Percentiles rank a stretch among this genome's conserved stretches.
These are phyloP conservation scores for Drosophila nigricruria DNA, from an alignment of 2,888 invertebrate genomes.

Conservation along the genomic window DNA sequence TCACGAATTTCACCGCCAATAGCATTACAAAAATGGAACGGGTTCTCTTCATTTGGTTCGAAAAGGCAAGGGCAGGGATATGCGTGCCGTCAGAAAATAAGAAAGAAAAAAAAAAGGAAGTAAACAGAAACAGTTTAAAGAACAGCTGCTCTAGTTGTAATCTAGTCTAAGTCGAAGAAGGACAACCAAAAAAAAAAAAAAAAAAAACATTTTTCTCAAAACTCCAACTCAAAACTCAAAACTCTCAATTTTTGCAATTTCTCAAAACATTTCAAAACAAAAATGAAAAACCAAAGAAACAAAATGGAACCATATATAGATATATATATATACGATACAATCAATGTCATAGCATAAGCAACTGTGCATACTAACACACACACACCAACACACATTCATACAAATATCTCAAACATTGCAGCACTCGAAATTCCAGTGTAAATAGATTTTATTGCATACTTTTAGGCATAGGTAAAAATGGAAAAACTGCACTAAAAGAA, in stretches of 20 bases:
- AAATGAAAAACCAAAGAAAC: conserved; percentile 22
- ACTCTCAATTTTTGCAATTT: conserved; percentile 49
- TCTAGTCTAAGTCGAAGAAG: conserved; percentile 46
- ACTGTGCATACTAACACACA: conserved; percentile 58
- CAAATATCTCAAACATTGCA: conserved; percentile 38
- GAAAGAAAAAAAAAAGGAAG: not conserved
- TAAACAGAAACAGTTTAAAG: not conserved
- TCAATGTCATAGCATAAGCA: conserved; percentile 75
- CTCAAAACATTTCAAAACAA: conserved; percentile 37
- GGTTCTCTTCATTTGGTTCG: conserved; percentile 28
- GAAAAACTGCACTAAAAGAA: conserved; percentile 71
- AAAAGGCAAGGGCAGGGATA: not conserved
- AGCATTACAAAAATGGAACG: conserved; percentile 60
- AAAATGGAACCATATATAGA: conserved; percentile 55
- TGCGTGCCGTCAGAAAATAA: not conserved
- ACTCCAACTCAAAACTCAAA: conserved; percentile 24
- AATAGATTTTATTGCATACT: conserved; percentile 79
- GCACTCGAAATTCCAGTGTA: conserved; percentile 73
- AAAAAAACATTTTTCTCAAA: conserved; percentile 40
- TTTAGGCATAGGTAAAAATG: conserved; percentile 51
- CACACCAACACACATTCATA: conserved; percentile 2
- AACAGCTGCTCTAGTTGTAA: conserved; percentile 41
- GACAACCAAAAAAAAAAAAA: not conserved
- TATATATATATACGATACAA: conserved; percentile 65
- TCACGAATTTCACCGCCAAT: conserved; percentile 78